Conservation (phyloP, 2,888 invertebrate genomes). For the Thymelicus sylvestris region DNA sequence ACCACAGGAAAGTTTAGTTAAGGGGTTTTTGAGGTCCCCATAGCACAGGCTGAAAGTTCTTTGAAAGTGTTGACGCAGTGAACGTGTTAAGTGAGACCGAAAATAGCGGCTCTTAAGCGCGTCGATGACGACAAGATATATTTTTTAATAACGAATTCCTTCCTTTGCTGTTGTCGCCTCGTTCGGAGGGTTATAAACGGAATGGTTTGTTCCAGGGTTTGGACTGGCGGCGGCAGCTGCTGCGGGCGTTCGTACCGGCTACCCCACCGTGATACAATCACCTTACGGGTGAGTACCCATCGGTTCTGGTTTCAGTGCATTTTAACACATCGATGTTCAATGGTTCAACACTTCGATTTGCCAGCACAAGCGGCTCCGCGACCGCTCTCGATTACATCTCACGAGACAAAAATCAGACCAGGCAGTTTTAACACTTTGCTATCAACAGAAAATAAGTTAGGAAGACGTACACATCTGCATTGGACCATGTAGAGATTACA, state of each 20-base stretch:
- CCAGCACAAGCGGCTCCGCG: slow-evolving; percentile 80
- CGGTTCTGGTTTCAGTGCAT: slow-evolving; percentile 51
- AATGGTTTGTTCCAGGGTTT: slow-evolving; percentile 72
- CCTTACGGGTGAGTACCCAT: slow-evolving; percentile 92
- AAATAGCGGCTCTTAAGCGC: slow-evolving; percentile 66
- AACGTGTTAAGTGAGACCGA: slow-evolving; percentile 73
- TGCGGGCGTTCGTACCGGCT: slow-evolving; percentile 90
- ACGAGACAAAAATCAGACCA: slow-evolving; percentile 83
- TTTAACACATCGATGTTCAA: slow-evolving; percentile 75
- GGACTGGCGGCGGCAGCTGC: slow-evolving; percentile 82
- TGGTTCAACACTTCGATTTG: slow-evolving; percentile 82
- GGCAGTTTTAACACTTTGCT: slow-evolving; percentile 19
- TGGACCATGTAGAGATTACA: slow-evolving; percentile 1
- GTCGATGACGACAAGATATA: slow-evolving; percentile 63
- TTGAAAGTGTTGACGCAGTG: too few relatives aligned
- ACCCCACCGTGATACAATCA: slow-evolving; percentile 90
- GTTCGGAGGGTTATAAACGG: slow-evolving; percentile 41
- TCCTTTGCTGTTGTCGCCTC: slow-evolving; percentile 57
- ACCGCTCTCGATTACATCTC: slow-evolving; percentile 77
- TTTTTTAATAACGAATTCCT: slow-evolving; percentile 51
- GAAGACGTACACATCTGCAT: slow-evolving; percentile 1
- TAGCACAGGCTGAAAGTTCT: too few relatives aligned
- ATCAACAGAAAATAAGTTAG: neutral
- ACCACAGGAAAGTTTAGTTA: too few relatives aligned
- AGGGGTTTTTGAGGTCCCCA: too few relatives aligned